phyloP scores from a whole-genome alignment of 2,797 vertebrate genomes.

The Argentina silus region DNA sequence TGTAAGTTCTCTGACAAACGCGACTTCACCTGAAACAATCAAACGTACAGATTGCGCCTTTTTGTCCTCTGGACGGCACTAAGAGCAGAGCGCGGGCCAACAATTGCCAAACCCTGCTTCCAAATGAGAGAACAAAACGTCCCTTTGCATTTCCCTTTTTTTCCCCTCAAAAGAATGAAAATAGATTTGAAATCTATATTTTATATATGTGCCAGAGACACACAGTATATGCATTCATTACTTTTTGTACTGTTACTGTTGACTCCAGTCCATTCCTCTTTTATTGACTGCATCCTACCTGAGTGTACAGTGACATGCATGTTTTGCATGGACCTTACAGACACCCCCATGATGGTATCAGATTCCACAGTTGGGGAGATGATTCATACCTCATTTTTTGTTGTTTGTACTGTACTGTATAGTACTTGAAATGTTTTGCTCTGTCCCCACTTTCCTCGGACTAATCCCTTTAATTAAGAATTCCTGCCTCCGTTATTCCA shows the following conservation, averaged over 20 bases:
- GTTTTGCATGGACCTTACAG: conserved; percentile 56
- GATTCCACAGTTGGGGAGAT: conserved; percentile 26
- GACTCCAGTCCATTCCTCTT: conserved; percentile 27
- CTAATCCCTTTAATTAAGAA: conserved; percentile 21
- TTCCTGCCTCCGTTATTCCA: conserved; percentile 23
- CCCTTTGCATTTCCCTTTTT: not conserved
- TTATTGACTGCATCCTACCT: conserved; percentile 12
- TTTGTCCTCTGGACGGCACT: conserved; percentile 2
- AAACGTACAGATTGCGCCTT: conserved; percentile 2
- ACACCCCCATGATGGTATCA: conserved; percentile 38
- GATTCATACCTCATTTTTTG: conserved; percentile 48
- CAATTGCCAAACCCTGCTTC: conserved; percentile 7
- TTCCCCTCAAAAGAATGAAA: not conserved
- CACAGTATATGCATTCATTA: conserved; percentile 17
- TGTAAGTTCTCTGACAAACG: conserved; percentile 9
- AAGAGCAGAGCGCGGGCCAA: conserved; percentile 7
- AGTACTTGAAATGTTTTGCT: conserved; percentile 40
- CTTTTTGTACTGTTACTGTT: conserved; percentile 29
- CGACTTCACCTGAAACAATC: not conserved
- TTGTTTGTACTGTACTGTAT: conserved; percentile 40
- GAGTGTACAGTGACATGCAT: conserved; percentile 51
- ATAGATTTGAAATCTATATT: conserved; percentile 26
- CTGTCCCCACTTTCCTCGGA: not conserved
- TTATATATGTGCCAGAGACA: conserved; percentile 34
- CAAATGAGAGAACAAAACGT: not conserved